Evolutionary conservation across 92 coral and sea anemone genomes (phyloP).

Genomic region (Meandrina meandrites): DNA sequence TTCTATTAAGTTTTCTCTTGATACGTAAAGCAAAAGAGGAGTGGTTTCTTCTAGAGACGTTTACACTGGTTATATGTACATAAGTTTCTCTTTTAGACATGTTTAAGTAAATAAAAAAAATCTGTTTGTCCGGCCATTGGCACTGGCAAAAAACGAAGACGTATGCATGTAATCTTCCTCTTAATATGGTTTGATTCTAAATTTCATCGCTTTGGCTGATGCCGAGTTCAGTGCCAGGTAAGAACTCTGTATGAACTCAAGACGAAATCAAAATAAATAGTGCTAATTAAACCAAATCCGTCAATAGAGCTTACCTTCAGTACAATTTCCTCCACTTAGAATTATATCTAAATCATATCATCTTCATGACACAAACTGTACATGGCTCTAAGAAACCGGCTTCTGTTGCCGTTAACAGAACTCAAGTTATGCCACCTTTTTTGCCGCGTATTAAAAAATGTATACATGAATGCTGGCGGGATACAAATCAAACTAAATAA

Average conservation of each 20-base stretch:
- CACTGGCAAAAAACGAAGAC: background rate
- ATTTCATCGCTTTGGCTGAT: background rate
- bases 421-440: background rate
- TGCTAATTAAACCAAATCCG: background rate
- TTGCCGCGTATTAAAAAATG: background rate
- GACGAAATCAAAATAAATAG: background rate
- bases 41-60: background rate
- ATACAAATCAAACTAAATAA: background rate
- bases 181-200: background rate
- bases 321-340: background rate
- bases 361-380: background rate
- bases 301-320: background rate
- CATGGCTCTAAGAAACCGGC: too few relatives aligned
- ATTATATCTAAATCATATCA: background rate
- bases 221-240: background rate
- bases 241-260: background rate
- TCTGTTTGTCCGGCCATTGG: background rate
- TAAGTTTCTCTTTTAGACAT: background rate
- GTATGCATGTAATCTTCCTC: background rate
- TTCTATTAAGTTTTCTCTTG: background rate
- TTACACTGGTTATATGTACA: background rate
- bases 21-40: background rate
- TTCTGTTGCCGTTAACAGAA: background rate
- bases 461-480: background rate
- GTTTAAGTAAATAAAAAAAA: background rate